Evolutionary conservation across 1,140 invertebrate genomes (phyloP).

Genomic region (Lucilia cuprina): DNA sequence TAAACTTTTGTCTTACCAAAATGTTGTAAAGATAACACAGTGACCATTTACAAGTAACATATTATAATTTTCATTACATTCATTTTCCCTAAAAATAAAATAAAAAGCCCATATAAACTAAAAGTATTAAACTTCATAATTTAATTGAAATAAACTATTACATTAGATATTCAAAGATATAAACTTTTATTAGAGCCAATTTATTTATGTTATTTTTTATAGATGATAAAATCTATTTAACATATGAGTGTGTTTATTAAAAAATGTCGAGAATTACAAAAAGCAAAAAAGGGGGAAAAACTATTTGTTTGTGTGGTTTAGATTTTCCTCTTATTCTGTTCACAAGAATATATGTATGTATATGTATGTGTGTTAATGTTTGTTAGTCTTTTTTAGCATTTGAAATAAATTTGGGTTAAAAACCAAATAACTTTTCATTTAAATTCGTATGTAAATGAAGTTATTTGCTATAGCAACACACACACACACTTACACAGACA

Average conservation of each 20-base stretch:
- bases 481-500: neutral
- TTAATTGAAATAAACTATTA: slow-evolving; percentile 12
- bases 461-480: slow-evolving; percentile 19
- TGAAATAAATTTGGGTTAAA: slow-evolving; percentile 5
- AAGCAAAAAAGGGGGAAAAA: neutral
- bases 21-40: too few species aligned
- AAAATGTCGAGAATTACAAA: neutral
- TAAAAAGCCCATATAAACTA: neutral
- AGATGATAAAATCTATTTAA: neutral
- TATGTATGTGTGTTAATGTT: neutral
- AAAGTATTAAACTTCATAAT: neutral
- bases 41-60: too few species aligned
- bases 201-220: slow-evolving; percentile 15
- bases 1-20: too few species aligned
- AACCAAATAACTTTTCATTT: slow-evolving; percentile 7
- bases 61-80: too few species aligned
- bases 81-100: too few species aligned
- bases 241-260: slow-evolving; percentile 18
- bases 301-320: neutral
- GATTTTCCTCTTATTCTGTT: neutral
- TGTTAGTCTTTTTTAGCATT: neutral
- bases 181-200: slow-evolving; percentile 22
- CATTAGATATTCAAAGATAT: slow-evolving; percentile 23
- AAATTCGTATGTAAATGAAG: slow-evolving; percentile 32
- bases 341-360: too few species aligned